phyloP scores from a whole-genome alignment of 2,888 invertebrate species.

The Chloromyia formosa region DNA sequence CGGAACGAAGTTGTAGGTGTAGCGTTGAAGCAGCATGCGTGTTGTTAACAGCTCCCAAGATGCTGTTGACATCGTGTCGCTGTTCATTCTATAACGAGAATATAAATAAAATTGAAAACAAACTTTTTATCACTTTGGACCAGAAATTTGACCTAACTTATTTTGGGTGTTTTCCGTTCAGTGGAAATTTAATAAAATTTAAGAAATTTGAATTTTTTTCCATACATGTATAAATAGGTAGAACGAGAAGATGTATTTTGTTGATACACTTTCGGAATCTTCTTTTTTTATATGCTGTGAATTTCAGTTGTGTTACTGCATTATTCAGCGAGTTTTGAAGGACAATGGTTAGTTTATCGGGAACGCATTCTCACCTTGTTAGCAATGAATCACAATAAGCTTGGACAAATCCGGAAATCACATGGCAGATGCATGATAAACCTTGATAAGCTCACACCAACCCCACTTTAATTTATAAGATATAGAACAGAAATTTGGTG shows the following conservation, averaged over 20 bases:
- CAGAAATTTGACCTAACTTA: not conserved
- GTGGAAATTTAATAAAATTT: slow-evolving; percentile 25
- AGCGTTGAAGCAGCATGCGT: slow-evolving; percentile 8
- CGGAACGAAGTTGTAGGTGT: slow-evolving; percentile 41
- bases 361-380: not conserved
- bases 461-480: not conserved
- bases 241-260: not conserved
- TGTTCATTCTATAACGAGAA: not conserved
- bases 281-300: not conserved
- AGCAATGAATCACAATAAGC: slow-evolving; percentile 1
- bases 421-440: slow-evolving; percentile 6
- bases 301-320: not conserved
- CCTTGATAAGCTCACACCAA: not conserved
- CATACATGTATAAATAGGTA: no score
- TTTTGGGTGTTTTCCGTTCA: slow-evolving; percentile 8
- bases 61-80: slow-evolving; percentile 17
- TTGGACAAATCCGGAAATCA: slow-evolving; percentile 28
- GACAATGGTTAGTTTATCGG: slow-evolving; percentile 1
- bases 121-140: slow-evolving; percentile 36
- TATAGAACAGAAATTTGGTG: not conserved
- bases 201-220: slow-evolving; percentile 18
- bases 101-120: slow-evolving; percentile 28
- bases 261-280: not conserved
- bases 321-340: slow-evolving; percentile 10
- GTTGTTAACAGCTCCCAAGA: not conserved